phyloP scores from a whole-genome alignment of 2,797 vertebrate species.

The Otus scops region DNA sequence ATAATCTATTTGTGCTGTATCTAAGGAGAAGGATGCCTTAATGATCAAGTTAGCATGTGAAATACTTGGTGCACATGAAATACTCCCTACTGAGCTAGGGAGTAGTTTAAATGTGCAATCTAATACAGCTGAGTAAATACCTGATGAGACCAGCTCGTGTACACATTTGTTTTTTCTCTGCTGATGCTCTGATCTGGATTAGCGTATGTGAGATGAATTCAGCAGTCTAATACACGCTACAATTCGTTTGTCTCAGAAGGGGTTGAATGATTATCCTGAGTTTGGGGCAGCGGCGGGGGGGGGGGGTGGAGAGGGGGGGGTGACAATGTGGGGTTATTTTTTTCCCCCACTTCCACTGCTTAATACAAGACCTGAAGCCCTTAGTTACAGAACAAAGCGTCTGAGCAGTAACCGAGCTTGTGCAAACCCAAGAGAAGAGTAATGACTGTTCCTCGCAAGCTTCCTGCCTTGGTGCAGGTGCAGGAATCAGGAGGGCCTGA shows the following conservation, averaged over 20 bases:
- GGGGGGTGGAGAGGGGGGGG: rapidly evolving
- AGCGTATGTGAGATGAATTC: constrained; percentile 24
- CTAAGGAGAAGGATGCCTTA: neutral
- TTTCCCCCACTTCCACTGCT: neutral
- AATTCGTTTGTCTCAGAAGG: neutral
- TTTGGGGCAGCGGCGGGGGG: neutral
- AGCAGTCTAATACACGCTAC: neutral
- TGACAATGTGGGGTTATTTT: neutral
- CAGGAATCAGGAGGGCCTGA: constrained; percentile 73
- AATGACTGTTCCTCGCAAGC: constrained; percentile 66
- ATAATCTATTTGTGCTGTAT: neutral
- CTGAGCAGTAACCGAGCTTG: constrained; percentile 62
- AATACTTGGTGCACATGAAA: constrained; percentile 21
- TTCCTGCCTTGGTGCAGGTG: constrained; percentile 79
- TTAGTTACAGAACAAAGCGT: constrained; percentile 69
- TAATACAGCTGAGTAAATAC: constrained; percentile 45
- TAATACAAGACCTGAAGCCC: constrained; percentile 54
- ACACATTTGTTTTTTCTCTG: neutral
- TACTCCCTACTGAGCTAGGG: neutral
- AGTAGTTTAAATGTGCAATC: constrained; percentile 32
- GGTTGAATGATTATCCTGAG: neutral
- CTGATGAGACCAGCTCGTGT: constrained; percentile 25
- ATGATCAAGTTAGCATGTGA: constrained; percentile 27
- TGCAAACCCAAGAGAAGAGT: constrained; percentile 64
- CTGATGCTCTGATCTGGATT: constrained; percentile 7